Conservation (phyloP, 2,797 vertebrate genomes). For the Onychomys leucogaster region DNA sequence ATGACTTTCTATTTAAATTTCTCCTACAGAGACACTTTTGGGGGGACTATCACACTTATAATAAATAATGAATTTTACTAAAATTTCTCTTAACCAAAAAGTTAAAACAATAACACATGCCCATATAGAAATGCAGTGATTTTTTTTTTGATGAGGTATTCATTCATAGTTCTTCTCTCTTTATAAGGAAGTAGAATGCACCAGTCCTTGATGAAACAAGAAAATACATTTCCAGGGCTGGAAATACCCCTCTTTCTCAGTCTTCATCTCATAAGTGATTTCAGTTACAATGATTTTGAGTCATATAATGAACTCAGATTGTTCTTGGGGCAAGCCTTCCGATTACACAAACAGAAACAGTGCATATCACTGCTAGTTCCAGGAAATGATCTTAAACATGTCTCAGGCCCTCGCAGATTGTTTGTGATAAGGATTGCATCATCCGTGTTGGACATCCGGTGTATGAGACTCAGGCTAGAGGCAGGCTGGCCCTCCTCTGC, state of each 20-base stretch:
- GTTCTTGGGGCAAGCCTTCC: neutral
- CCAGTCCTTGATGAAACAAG: neutral
- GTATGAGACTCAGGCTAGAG: neutral
- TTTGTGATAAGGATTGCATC: conserved; percentile 56
- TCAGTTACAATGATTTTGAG: conserved; percentile 49
- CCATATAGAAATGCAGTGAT: neutral
- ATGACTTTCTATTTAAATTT: neutral
- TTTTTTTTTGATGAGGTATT: neutral
- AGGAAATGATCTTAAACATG: conserved; percentile 64
- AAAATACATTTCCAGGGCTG: neutral
- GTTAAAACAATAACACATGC: neutral
- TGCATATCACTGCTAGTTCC: neutral
- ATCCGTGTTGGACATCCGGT: conserved; percentile 57
- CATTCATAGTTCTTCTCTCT: neutral
- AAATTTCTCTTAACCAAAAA: conserved; percentile 2
- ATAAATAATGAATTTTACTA: neutral
- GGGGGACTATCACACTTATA: neutral
- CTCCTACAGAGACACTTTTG: neutral
- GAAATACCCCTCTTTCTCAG: conserved; percentile 55
- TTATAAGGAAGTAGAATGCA: neutral
- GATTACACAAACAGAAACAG: conserved; percentile 37
- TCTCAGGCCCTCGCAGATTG: neutral
- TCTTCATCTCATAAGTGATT: neutral
- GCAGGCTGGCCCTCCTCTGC: neutral
- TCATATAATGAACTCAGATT: conserved; percentile 60